Conservation (phyloP, 2,888 invertebrate genomes). For the Odiellus spinosus region DNA sequence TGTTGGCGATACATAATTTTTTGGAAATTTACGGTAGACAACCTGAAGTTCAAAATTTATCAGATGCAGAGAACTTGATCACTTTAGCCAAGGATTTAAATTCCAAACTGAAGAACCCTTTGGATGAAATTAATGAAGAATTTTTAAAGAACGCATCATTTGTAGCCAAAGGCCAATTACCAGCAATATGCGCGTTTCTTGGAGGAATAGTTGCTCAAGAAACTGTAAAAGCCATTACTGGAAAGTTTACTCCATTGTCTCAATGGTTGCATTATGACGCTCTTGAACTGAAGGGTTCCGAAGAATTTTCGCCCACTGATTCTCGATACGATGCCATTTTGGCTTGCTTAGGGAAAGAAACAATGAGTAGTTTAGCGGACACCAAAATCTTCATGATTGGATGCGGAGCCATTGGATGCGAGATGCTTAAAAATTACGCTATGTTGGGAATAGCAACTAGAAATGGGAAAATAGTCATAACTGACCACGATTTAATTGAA, state of each 20-base stretch:
- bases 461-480: conserved; percentile 23
- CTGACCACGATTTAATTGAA: conserved; percentile 32
- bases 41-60: conserved; percentile 1
- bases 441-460: conserved; percentile 26
- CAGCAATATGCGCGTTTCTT: conserved; percentile 15
- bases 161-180: neutral
- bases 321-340: neutral
- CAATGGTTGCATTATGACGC: conserved; percentile 25
- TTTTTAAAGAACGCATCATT: neutral
- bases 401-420: conserved; percentile 34
- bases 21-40: conserved; percentile 1
- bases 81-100: neutral
- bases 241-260: conserved; percentile 30
- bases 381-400: conserved; percentile 25
- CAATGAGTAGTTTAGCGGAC: neutral
- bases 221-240: conserved; percentile 31
- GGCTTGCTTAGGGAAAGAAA: neutral
- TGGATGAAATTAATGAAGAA: neutral
- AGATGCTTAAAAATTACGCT: conserved; percentile 32
- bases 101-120: neutral
- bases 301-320: too few relatives aligned
- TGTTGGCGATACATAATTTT: conserved; percentile 4
- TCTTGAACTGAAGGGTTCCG: neutral
- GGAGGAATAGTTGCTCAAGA: conserved; percentile 34
- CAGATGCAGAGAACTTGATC: conserved; percentile 1